phyloP scores from a whole-genome alignment of 2,888 invertebrate genomes.

The Melanostoma scalare region DNA sequence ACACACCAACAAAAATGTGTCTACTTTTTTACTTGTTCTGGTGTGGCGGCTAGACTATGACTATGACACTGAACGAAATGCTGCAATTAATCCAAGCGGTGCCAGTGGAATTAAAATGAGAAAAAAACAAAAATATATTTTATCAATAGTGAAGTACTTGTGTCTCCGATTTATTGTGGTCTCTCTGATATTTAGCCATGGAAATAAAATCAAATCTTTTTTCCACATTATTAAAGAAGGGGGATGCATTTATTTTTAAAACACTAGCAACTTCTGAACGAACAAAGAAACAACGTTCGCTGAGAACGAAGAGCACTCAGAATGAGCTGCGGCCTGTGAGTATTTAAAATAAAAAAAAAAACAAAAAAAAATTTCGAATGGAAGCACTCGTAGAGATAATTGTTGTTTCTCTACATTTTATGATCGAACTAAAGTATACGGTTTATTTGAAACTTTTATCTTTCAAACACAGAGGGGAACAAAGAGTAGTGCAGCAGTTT shows the following conservation, averaged over 20 bases:
- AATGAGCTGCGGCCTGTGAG: conserved; percentile 5
- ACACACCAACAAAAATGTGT: conserved; percentile 16
- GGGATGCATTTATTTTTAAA: conserved; percentile 60
- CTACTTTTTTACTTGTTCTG: conserved; percentile 11
- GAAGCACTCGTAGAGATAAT: conserved; percentile 12
- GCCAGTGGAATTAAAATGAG: conserved; percentile 40
- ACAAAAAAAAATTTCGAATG: conserved; percentile 31
- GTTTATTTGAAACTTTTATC: conserved; percentile 65
- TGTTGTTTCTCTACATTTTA: conserved; percentile 49
- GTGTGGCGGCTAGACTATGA: conserved; percentile 41
- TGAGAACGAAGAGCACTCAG: conserved; percentile 41
- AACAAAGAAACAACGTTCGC: conserved; percentile 50
- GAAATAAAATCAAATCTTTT: conserved; percentile 32
- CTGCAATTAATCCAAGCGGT: conserved; percentile 37
- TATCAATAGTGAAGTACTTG: conserved; percentile 67
- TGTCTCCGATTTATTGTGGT: conserved; percentile 54
- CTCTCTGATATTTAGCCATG: conserved; percentile 20
- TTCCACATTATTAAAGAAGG: conserved; percentile 13
- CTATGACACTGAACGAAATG: conserved; percentile 34
- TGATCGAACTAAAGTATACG: conserved; percentile 48
- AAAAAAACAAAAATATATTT: conserved; percentile 22
- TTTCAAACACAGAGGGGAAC: conserved; percentile 24
- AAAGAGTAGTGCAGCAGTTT: conserved; percentile 17
- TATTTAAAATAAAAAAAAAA: no score
- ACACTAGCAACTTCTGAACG: conserved; percentile 8